Base-by-base conservation (phyloP, 2,113 vertebrate species). In the Hyaena hyaena region DNA sequence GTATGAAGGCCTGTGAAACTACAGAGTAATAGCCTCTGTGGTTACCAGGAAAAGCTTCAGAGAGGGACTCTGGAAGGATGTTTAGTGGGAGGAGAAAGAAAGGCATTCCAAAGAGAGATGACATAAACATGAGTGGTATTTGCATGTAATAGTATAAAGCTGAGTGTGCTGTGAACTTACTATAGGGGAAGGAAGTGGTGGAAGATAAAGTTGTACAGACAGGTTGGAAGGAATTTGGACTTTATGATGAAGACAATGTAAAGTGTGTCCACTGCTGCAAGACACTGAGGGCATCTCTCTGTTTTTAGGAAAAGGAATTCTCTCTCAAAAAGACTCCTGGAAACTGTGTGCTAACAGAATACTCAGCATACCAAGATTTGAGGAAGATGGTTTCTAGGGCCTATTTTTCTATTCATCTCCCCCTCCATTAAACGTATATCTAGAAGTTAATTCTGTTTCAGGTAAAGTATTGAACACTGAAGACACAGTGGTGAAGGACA, bases 361-460 rank as follows among this genome's bases (percentile, higher is more conserved):
- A 26, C 31, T 50, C 35, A 80, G 71, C 53, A 50, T 4, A 55
- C 21, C 31, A 33, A 45, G 31, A 87, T 45, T 97, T 79, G 26
- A 83, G 26, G 71, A 87, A 73, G 58, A 77, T 71, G 53, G 50
- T 86, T 89, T 86, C 16, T 94, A 66, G 35, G 31, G 10, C 53
- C 28, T 74, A 28, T 74, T 74, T 65, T 33, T 61, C 73, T 58
- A 8, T 77, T 48, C 19, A 96, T 66, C 28, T 23, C 77, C 26
- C 10, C 10, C 45, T 50, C 24, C 26, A 39, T 74, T 53, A 17
- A 14, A 66, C 33, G 33, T 39, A 4, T 65, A 45, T 65, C 43
- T 33, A 95, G 58, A 86, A 61, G n/a, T 69, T 94, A 66, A 80
- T 84, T 85, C 43, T 86, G 26, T 69, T 48, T 77, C 80, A 90